Evolutionary conservation across 2,888 invertebrate species (phyloP).

Genomic region (Hirtodrosophila alboralis): DNA sequence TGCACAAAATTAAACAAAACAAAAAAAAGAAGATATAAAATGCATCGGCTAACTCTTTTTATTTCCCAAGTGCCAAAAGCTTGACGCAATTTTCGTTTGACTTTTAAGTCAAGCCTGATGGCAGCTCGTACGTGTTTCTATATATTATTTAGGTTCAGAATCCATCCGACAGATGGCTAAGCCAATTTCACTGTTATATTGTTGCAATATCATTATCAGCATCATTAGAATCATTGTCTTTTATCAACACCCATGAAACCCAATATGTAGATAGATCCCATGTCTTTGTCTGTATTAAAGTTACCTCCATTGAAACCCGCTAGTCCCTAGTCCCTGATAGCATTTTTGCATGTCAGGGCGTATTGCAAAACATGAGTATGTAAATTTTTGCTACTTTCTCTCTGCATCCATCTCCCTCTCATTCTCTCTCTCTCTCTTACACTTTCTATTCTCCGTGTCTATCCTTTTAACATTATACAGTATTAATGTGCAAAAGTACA

Average conservation of each 20-base stretch:
- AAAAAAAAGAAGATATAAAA: too few species aligned
- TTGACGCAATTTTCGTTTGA: conserved; percentile 60
- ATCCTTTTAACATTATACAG: conserved; percentile 51
- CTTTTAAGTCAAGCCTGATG: conserved; percentile 11
- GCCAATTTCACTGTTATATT: conserved; percentile 20
- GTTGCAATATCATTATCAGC: conserved; percentile 54
- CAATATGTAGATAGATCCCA: conserved; percentile 5
- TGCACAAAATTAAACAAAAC: conserved; percentile 53
- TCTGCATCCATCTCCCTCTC: conserved; percentile 1
- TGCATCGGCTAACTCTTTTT: conserved; percentile 56
- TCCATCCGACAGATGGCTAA: conserved; percentile 21
- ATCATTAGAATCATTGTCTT: conserved; percentile 41
- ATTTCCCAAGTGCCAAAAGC: conserved; percentile 64
- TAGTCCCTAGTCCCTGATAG: conserved; percentile 1
- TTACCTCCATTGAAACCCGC: conserved; percentile 1
- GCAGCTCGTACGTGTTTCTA: conserved; percentile 54
- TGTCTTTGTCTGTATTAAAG: conserved; percentile 26
- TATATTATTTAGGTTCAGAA: conserved; percentile 40
- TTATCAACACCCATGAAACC: conserved; percentile 25
- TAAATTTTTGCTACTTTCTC: conserved; percentile 53
- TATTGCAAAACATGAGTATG: conserved; percentile 74
- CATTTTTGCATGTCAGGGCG: conserved; percentile 67
- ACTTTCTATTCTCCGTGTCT: not conserved
- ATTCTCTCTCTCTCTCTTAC: too few species aligned
- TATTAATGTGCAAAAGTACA: conserved; percentile 68